A percentile compares a stretch with the other conserved stretches of the same genome.
Conservation (phyloP, 2,797 vertebrate species). For the Sus cebifrons region DNA sequence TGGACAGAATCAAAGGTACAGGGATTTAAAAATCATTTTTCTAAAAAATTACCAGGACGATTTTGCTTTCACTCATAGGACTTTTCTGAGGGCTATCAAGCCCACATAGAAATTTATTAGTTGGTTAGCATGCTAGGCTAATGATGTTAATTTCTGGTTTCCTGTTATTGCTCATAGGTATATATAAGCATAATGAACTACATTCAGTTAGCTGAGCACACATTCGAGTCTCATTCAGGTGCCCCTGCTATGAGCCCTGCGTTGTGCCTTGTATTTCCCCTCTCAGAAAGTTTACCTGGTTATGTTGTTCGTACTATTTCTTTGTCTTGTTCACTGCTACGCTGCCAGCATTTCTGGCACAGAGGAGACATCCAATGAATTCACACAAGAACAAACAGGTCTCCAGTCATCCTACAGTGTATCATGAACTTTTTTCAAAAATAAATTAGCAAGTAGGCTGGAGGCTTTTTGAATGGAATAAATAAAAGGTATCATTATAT, state of each 20-base stretch:
- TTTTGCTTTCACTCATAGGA: not conserved
- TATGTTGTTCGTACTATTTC: not conserved
- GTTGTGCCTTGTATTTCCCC: not conserved
- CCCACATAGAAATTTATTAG: slow-evolving; percentile 7
- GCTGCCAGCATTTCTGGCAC: not conserved
- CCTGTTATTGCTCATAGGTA: not conserved
- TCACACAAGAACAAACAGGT: not conserved
- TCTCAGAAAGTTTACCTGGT: not conserved
- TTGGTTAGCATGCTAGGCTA: not conserved
- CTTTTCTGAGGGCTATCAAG: not conserved
- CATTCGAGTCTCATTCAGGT: not conserved
- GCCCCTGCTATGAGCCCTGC: not conserved
- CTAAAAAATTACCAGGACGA: not conserved
- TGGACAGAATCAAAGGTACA: slow-evolving; percentile 7
- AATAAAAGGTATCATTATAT: not conserved
- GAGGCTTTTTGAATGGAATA: slow-evolving; percentile 23
- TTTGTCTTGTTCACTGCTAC: not conserved
- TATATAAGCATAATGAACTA: not conserved
- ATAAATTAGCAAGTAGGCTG: not conserved
- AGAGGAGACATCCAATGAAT: not conserved
- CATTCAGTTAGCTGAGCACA: not conserved
- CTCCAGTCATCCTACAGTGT: not conserved
- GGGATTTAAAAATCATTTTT: not conserved
- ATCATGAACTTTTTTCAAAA: slow-evolving; percentile 33
- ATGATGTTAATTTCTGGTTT: slow-evolving; percentile 32